Percentiles rank a stretch among this genome's conserved stretches.
Conservation (phyloP, 37 sponge, comb jelly and placozoan genomes). For the Mnemiopsis leidyi region DNA sequence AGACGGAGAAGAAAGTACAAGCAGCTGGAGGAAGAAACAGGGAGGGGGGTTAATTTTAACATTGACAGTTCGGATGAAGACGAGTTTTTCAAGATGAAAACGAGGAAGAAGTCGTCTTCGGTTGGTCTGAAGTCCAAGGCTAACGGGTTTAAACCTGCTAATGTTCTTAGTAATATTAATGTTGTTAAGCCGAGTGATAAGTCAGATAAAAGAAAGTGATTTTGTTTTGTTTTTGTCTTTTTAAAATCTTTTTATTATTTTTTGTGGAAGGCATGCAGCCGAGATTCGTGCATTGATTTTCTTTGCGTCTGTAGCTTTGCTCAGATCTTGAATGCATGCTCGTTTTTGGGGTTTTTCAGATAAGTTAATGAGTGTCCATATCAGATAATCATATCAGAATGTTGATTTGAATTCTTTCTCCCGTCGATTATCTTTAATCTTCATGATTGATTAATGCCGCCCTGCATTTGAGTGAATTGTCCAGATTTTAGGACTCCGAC, state of each 20-base stretch:
- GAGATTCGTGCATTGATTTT: too few relatives aligned
- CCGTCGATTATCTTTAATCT: background rate
- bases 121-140: background rate
- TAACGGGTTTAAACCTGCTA: conserved; percentile 37
- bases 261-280: too few relatives aligned
- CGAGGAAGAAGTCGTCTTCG: background rate
- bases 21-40: conserved; percentile 59
- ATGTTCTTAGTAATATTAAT: background rate
- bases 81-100: background rate
- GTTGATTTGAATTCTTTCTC: background rate
- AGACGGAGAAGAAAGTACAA: background rate
- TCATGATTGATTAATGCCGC: too few relatives aligned
- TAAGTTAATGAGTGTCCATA: background rate
- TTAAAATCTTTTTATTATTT: background rate
- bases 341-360: conserved; percentile 55
- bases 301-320: too few relatives aligned
- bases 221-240: background rate
- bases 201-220: background rate
- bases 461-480: too few relatives aligned
- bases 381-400: background rate
- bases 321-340: too few relatives aligned
- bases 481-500: too few relatives aligned
- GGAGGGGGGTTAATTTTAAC: background rate
- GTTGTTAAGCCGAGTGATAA: background rate
- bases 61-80: conserved; percentile 23